Percentiles rank a stretch among this genome's conserved stretches.
phyloP scores from a whole-genome alignment of 2,797 vertebrate species.

The Pseudochirops cupreus region DNA sequence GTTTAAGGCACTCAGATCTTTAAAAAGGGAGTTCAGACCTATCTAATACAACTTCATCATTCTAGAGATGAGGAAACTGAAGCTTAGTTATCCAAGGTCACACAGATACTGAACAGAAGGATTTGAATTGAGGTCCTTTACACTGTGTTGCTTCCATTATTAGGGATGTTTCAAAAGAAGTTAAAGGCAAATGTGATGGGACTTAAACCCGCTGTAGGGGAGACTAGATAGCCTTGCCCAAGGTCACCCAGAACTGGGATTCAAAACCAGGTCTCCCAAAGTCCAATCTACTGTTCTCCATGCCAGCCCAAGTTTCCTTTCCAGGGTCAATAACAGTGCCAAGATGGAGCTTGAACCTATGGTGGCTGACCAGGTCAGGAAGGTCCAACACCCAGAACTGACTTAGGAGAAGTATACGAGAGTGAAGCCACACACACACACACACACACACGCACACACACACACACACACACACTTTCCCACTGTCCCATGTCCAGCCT shows the following conservation, averaged over 20 bases:
- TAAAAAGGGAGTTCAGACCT: not conserved
- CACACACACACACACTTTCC: not conserved
- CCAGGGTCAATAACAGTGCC: not conserved
- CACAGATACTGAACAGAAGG: not conserved
- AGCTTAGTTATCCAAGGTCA: not conserved
- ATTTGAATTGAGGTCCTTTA: not conserved
- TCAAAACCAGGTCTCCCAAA: not conserved
- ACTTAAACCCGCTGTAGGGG: not conserved
- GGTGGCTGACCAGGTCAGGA: not conserved
- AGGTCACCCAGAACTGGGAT: not conserved
- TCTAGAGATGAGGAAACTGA: not conserved
- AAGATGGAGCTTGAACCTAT: not conserved
- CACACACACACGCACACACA: no score
- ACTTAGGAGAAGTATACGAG: not conserved
- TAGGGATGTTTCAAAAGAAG: not conserved
- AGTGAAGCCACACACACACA: no score
- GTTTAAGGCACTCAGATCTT: not conserved
- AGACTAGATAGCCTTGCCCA: not conserved
- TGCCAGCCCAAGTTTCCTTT: not conserved
- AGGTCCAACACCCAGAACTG: not conserved
- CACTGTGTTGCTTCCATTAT: not conserved
- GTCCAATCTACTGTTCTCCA: not conserved
- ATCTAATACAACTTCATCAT: not conserved
- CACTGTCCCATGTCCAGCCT: not conserved
- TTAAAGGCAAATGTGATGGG: not conserved